Evolutionary conservation across 2,113 vertebrate genomes (phyloP), one percentile per base, ranked within the genome.

Genomic region (Aptenodytes patagonicus): DNA sequence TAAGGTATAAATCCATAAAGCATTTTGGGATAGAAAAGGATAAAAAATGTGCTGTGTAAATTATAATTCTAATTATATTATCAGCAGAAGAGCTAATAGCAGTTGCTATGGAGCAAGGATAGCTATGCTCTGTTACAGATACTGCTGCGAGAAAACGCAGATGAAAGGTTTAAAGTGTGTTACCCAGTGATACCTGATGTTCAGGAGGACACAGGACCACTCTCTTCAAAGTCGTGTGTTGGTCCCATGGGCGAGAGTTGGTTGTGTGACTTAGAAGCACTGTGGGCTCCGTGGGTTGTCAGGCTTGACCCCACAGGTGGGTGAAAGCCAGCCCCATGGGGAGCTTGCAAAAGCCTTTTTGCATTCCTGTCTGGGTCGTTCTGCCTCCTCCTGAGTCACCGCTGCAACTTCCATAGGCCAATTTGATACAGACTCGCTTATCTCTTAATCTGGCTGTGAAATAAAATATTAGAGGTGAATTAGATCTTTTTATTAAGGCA

Each of bases 301-400:
- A 38, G 66, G 61, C 61, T 75, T 0, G 0, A 34, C 55, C 54
- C 14, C 9, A 3, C 0, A 21, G 11, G 6, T 8, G 26, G 10
- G 5, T 69, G 31, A 52, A 61, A 78, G 40, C 17, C 46, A 62
- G 29, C 47, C 73, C 57, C 28, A 20, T 1, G 1, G 29, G 31
- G 26, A 76, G 29, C 34, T 40, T 40, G 31, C 12, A 29, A 0
- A 62, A 76, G 26, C 65, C 29, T 60, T 47, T 61, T 40, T 29
- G 10, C 15, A 1, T 49, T 82, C 4, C 0, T 6, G 7, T 69
- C 68, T 52, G 81, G 22, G 49, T 51, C 3, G 1, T 32, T 78
- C 51, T 68, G 71, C 54, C 28, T 36, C 26, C 34, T 73, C 47
- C 51, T 6, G 17, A 47, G 28, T 64, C 47, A 19, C 20, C 0